Percentiles rank a stretch among this genome's conserved stretches.
Conservation (phyloP, 2,888 invertebrate species). For the Trissoscelio sp. region DNA sequence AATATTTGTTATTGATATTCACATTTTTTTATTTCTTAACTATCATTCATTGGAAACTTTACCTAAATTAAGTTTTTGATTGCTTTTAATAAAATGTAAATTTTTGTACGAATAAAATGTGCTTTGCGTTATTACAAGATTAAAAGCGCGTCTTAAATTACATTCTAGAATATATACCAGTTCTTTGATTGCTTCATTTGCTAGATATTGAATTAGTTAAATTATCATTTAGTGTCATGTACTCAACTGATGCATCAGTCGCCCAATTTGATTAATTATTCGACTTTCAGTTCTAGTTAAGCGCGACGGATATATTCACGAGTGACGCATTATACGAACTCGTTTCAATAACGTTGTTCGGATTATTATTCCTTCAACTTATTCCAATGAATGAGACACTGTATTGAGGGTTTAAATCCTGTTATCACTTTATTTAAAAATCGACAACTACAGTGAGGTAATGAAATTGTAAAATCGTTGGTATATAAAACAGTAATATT, state of each 20-base stretch:
- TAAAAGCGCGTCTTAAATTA: neutral
- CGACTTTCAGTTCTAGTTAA: slow-evolving; percentile 36
- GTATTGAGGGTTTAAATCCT: neutral
- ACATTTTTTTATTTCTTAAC: too few species aligned
- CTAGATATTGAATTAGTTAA: slow-evolving; percentile 29
- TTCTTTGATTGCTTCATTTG: slow-evolving; percentile 32
- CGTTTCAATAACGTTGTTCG: slow-evolving; percentile 27
- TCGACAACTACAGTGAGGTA: too few species aligned
- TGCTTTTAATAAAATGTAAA: neutral
- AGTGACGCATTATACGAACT: slow-evolving; percentile 5
- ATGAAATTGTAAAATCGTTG: too few species aligned
- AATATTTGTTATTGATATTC: too few species aligned
- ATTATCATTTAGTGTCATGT: slow-evolving; percentile 18
- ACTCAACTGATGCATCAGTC: slow-evolving; percentile 24
- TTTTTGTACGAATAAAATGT: neutral
- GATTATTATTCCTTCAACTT: slow-evolving; percentile 19
- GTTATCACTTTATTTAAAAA: neutral
- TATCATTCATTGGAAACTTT: too few species aligned
- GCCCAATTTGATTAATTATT: slow-evolving; percentile 45
- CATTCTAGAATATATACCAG: neutral
- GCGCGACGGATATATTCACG: slow-evolving; percentile 15
- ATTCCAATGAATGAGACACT: slow-evolving; percentile 1
- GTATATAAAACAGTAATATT: too few species aligned
- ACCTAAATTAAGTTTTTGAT: too few species aligned
- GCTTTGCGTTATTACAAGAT: neutral